A percentile compares a stretch with the other conserved stretches of the same genome.
Conservation (phyloP, 2,113 vertebrate genomes). For the Alces alces region DNA sequence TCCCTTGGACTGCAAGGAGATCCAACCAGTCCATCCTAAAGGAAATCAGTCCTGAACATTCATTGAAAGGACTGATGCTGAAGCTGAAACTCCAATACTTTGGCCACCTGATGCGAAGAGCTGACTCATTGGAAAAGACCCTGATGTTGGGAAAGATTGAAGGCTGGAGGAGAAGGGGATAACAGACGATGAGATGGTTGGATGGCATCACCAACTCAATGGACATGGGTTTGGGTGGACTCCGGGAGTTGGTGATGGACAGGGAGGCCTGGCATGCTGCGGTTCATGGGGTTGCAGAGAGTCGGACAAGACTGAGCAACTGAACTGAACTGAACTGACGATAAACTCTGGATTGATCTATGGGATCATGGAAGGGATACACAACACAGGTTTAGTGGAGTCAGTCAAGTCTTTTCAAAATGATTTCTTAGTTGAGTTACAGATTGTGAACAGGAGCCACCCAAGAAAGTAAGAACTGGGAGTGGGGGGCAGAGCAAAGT, state of each 20-base stretch:
- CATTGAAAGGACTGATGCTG: neutral
- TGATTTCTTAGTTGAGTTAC: neutral
- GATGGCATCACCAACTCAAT: neutral
- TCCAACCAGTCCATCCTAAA: neutral
- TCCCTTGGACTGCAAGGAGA: neutral
- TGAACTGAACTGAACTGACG: neutral
- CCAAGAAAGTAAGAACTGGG: neutral
- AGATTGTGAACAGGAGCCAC: neutral
- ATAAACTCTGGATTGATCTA: neutral
- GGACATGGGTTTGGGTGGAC: neutral
- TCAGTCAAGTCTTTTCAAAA: neutral
- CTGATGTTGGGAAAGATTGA: neutral
- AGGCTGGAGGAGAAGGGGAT: neutral
- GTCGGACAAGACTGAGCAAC: accelerated
- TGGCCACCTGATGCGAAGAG: neutral
- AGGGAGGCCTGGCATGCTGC: neutral
- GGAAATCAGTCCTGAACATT: neutral
- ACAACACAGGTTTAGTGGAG: neutral
- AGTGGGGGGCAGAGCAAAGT: neutral
- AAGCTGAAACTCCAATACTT: neutral
- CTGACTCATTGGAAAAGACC: neutral
- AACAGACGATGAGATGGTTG: neutral
- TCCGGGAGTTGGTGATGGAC: neutral
- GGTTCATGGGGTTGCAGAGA: neutral
- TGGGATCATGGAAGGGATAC: neutral